Evolutionary conservation across 2,797 vertebrate species (phyloP).

Genomic region (Ctenosaura bakeri): DNA sequence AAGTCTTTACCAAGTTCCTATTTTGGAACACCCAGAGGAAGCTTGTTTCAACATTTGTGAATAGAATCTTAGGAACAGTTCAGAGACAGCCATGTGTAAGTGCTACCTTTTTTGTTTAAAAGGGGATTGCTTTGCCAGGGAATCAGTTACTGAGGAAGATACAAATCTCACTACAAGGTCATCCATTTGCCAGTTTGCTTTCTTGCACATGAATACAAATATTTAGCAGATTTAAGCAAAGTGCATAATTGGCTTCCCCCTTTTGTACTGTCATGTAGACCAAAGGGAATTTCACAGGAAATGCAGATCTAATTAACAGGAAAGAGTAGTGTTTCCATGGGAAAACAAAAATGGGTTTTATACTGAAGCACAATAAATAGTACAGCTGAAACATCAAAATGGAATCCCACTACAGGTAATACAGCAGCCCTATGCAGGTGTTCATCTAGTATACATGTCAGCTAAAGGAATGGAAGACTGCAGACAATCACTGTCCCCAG

Average conservation of each 20-base stretch:
- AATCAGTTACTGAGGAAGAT: constrained; percentile 58
- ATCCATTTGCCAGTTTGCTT: constrained; percentile 52
- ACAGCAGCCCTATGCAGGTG: too few species aligned
- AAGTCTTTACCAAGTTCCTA: neutral
- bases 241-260: constrained; percentile 27
- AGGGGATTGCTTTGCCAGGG: constrained; percentile 48
- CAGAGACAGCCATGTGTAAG: constrained; percentile 43
- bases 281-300: constrained; percentile 53
- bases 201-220: constrained; percentile 59
- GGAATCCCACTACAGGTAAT: neutral
- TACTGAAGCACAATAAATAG: neutral
- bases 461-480: too few species aligned
- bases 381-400: neutral
- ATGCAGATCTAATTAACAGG: constrained; percentile 57
- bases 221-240: constrained; percentile 45
- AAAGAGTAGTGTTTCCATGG: constrained; percentile 34
- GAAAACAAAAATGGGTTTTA: neutral
- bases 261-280: constrained; percentile 35
- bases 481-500: too few species aligned
- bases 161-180: constrained; percentile 52
- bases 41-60: constrained; percentile 56
- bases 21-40: constrained; percentile 50
- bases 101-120: constrained; percentile 60
- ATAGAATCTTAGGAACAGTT: constrained; percentile 49
- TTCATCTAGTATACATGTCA: too few species aligned